Base-by-base conservation (phyloP, 2,797 vertebrate genomes). In the Melanogrammus aeglefinus region DNA sequence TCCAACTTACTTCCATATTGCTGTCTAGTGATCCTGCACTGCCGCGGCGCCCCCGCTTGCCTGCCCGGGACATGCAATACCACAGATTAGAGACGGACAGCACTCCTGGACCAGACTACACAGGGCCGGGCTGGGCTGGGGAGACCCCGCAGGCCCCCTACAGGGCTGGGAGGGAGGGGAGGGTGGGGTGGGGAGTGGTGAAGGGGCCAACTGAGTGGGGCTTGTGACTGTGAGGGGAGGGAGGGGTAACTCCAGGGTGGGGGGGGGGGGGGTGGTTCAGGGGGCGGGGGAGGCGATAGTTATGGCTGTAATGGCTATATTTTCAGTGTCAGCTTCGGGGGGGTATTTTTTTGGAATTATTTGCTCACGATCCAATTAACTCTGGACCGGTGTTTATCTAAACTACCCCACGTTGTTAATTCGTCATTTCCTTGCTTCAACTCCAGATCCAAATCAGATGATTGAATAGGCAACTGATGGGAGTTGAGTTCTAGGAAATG, bases 1-100 rank as follows among this genome's bases (percentile, higher is more conserved):
- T 97, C 96, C 96, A 96, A 99, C 97, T 98, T 99, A 98, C 97
- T 98, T 99, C 97, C 96, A 99, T 96, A 98, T 97, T 98, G 97
- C 96, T 98, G 96, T 98, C 97, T 98, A 99, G 97, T 94, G 97
- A 99, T 98, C 97, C 97, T 96, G 97, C 97, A 98, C 97, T 98
- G 97, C 97, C 97, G 95, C 97, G 96, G 85, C 96, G 96, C 94
- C 97, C 97, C 92, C 97, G 96, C 96, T 98, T 99, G 96, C 97
- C 97, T 99, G 98, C 96, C 97, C 97, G 96, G 96, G 96, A 99
- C 97, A 99, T 98, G 97, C 97, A 98, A 98, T 95, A 98, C 96
- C 97, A 98, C 91, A 99, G 95, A 97, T 98, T 98, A 99, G 97
- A 98, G 95, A 96, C 94, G 89, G 94, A 94, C 94, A 94, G 92